Evolutionary conservation across 2,113 vertebrate genomes (phyloP).

Genomic region (Cinclus mexicanus): DNA sequence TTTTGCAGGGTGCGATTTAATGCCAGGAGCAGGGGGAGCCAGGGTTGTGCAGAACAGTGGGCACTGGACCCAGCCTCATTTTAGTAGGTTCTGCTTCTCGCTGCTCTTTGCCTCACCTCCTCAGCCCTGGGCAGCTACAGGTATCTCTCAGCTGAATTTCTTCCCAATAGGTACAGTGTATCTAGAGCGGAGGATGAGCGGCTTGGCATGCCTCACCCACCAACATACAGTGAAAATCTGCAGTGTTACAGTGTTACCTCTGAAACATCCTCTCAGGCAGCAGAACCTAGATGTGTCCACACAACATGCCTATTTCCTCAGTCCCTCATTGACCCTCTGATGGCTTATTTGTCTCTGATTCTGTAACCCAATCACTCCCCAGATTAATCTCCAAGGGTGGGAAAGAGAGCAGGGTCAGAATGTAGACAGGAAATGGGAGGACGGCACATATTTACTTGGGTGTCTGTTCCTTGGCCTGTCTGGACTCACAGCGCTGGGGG

Average conservation of each 20-base stretch:
- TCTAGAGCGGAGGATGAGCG: not conserved
- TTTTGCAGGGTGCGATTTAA: not conserved
- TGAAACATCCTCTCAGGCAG: not conserved
- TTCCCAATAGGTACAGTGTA: not conserved
- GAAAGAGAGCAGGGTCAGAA: constrained; percentile 39
- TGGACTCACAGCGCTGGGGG: not conserved
- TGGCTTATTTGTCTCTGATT: constrained; percentile 2
- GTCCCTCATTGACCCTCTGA: not conserved
- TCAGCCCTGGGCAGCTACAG: not conserved
- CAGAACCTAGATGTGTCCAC: not conserved
- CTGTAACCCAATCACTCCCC: constrained; percentile 16
- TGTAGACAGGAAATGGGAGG: constrained; percentile 44
- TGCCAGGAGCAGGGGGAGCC: not conserved
- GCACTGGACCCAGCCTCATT: not conserved
- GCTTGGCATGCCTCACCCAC: not conserved
- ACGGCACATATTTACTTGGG: not conserved
- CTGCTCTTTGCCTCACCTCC: not conserved
- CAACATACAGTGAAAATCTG: not conserved
- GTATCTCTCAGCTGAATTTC: not conserved
- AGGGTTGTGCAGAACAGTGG: not conserved
- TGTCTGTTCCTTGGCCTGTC: constrained; percentile 35
- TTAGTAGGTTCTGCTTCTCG: not conserved
- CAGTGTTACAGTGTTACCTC: not conserved
- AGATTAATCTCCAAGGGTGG: constrained; percentile 25
- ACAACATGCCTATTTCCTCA: not conserved